Percentiles rank a stretch among this genome's conserved stretches.
phyloP scores from a whole-genome alignment of 2,797 vertebrate species.

The Neosilurus hyrtlii region DNA sequence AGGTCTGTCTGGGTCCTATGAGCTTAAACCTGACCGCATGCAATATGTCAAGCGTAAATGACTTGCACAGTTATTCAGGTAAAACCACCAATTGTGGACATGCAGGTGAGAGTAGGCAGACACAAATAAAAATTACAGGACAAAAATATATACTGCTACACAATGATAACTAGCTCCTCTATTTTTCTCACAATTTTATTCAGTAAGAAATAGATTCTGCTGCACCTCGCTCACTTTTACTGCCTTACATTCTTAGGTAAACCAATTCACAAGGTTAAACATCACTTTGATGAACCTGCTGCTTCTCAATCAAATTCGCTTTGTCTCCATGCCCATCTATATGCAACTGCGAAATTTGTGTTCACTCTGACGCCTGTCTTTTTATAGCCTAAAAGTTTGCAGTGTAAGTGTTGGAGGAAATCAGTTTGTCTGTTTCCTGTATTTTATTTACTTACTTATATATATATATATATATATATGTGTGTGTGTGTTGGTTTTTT shows the following conservation, averaged over 20 bases:
- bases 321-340: neutral
- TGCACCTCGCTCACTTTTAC: neutral
- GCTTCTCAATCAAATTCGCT: slow-evolving; percentile 5
- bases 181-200: neutral
- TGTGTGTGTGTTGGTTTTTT: neutral
- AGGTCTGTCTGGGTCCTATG: neutral
- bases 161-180: neutral
- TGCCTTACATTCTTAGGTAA: neutral
- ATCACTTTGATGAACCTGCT: neutral
- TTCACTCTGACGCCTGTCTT: slow-evolving; percentile 3
- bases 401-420: neutral
- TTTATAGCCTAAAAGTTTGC: slow-evolving; percentile 16
- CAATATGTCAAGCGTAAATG: neutral
- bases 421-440: neutral
- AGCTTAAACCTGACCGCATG: neutral
- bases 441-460: neutral
- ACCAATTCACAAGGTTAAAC: slow-evolving; percentile 6
- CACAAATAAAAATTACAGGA: neutral
- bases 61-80: neutral
- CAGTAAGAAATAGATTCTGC: neutral
- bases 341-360: slow-evolving; percentile 7
- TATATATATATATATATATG: no score
- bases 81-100: neutral
- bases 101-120: neutral
- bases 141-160: neutral